Conservation (phyloP, 2,797 vertebrate species). For the Micropoecilia bifurca region DNA sequence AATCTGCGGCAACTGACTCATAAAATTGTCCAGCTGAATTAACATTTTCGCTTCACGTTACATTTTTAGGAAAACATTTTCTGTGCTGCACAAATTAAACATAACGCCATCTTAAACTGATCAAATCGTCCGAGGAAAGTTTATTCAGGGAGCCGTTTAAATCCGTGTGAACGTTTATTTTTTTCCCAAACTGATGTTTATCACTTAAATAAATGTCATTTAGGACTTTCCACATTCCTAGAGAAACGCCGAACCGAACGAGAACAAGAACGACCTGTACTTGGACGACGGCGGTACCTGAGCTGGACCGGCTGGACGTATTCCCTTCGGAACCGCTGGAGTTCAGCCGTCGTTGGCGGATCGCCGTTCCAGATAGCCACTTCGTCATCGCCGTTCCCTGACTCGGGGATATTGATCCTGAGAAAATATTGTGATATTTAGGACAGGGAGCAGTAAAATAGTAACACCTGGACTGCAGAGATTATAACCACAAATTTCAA, state of each 20-base stretch:
- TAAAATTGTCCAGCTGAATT: neutral
- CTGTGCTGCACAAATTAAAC: neutral
- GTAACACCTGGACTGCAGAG: neutral
- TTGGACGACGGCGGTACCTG: slow-evolving; percentile 78
- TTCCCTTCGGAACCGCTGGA: slow-evolving; percentile 96
- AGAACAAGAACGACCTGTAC: neutral
- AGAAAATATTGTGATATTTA: slow-evolving; percentile 1
- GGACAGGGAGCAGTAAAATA: neutral
- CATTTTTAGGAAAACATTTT: neutral
- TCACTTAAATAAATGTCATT: neutral
- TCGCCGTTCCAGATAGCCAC: slow-evolving; percentile 94
- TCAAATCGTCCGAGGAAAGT: neutral
- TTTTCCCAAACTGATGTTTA: neutral
- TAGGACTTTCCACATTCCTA: neutral
- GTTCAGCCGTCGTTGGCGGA: slow-evolving; percentile 92
- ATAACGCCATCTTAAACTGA: neutral
- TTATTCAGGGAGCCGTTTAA: neutral
- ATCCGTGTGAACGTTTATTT: neutral
- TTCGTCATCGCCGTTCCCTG: slow-evolving; percentile 93
- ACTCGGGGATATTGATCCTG: slow-evolving; percentile 98
- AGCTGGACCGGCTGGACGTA: slow-evolving; percentile 98
- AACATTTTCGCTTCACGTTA: neutral
- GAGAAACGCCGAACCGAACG: neutral
- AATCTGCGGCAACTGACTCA: neutral
- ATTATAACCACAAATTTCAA: neutral